Percentiles rank a stretch among this genome's conserved stretches.
phyloP scores from a whole-genome alignment of 1,140 invertebrate species.

The Drosophila erecta region DNA sequence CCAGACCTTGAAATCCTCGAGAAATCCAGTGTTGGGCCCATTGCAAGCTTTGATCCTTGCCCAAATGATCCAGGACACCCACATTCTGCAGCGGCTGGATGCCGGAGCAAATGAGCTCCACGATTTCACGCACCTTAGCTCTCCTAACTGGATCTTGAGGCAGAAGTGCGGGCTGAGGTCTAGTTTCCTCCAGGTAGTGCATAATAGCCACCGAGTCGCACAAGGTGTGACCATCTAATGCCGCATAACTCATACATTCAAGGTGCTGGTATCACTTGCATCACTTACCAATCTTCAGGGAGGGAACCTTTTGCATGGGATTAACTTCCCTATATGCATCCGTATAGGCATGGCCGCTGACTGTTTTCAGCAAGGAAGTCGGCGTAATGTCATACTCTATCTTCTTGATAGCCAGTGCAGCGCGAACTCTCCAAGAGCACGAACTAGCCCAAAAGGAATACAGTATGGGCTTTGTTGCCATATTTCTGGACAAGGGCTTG shows the following conservation, averaged over 20 bases:
- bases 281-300: slow-evolving; percentile 86
- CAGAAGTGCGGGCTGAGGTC: slow-evolving; percentile 92
- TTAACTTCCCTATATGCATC: slow-evolving; percentile 94
- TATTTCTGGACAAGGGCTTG: not conserved
- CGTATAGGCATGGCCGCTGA: slow-evolving; percentile 91
- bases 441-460: slow-evolving; percentile 96
- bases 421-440: slow-evolving; percentile 95
- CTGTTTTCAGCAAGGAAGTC: slow-evolving; percentile 93
- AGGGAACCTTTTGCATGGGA: slow-evolving; percentile 97
- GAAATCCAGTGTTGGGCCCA: slow-evolving; percentile 97
- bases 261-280: not conserved
- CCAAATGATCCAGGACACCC: slow-evolving; percentile 91
- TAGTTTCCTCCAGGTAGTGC: slow-evolving; percentile 96
- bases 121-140: slow-evolving; percentile 90
- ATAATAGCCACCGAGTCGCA: slow-evolving; percentile 97
- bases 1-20: slow-evolving; percentile 94
- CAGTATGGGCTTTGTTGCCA: slow-evolving; percentile 87
- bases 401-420: slow-evolving; percentile 95
- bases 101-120: slow-evolving; percentile 92
- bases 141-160: slow-evolving; percentile 93
- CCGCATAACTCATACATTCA: not conserved
- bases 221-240: slow-evolving; percentile 74
- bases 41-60: slow-evolving; percentile 92
- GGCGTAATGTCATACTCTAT: slow-evolving; percentile 96
- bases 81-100: slow-evolving; percentile 98